A percentile compares a stretch with the other conserved stretches of the same genome.
These are phyloP conservation scores for Alligator sinensis DNA, from an alignment of 2,113 vertebrate species.

Conservation along the genomic window DNA sequence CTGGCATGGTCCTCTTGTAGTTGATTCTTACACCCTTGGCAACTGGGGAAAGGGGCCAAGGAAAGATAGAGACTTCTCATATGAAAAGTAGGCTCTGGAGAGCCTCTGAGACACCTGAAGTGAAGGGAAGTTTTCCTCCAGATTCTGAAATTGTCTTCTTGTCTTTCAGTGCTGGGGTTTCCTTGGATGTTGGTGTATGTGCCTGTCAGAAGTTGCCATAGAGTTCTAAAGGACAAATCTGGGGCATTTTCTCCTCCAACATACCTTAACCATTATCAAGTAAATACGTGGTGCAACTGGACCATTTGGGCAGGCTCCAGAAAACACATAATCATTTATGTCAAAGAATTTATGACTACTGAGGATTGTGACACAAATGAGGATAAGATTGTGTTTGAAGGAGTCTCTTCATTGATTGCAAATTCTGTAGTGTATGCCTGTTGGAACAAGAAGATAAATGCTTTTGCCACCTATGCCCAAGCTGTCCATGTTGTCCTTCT, in stretches of 20 bases:
- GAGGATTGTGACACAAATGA: conserved; percentile 22
- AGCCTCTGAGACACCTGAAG: neutral
- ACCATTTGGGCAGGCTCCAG: conserved; percentile 54
- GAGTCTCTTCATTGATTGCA: neutral
- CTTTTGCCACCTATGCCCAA: neutral
- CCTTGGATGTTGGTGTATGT: conserved; percentile 71
- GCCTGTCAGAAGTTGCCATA: conserved; percentile 83
- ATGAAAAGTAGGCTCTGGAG: neutral
- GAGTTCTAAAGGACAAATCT: conserved; percentile 4
- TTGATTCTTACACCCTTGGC: neutral
- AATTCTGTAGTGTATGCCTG: conserved; percentile 46
- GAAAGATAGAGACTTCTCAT: neutral
- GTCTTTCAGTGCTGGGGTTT: conserved; percentile 34
- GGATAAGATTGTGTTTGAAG: conserved; percentile 65
- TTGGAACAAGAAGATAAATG: neutral
- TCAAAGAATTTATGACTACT: conserved; percentile 18
- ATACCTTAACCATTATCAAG: conserved; percentile 63
- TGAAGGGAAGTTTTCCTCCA: neutral
- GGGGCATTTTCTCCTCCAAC: conserved; percentile 81
- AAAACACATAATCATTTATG: conserved; percentile 37
- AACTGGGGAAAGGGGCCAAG: neutral
- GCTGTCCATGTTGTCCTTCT: neutral
- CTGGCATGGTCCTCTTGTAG: neutral
- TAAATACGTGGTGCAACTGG: conserved; percentile 87
- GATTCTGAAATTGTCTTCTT: neutral